phyloP scores from a whole-genome alignment of 1,140 invertebrate genomes.

The Akabosia matsudoensis region DNA sequence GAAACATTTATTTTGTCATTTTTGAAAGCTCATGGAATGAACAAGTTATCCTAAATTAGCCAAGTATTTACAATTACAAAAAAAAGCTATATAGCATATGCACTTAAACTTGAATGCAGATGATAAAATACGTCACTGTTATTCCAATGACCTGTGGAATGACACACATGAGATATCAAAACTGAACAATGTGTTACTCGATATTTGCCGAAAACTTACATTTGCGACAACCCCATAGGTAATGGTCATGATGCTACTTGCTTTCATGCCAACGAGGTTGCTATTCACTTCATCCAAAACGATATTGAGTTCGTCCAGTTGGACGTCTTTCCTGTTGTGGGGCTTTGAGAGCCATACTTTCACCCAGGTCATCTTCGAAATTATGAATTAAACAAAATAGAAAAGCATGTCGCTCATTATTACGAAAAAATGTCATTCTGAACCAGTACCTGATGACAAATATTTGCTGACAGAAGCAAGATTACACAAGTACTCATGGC shows the following conservation, averaged over 20 bases:
- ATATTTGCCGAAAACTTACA: neutral
- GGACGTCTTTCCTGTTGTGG: neutral
- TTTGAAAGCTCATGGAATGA: too few relatives aligned
- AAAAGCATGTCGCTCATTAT: too few relatives aligned
- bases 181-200: too few relatives aligned
- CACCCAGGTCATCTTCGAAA: neutral
- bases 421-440: too few relatives aligned
- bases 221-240: neutral
- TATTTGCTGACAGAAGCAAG: neutral
- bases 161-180: too few relatives aligned
- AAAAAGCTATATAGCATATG: too few relatives aligned
- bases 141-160: neutral
- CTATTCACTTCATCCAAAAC: neutral
- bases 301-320: neutral
- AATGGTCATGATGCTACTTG: neutral
- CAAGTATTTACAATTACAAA: too few relatives aligned
- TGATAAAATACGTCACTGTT: neutral
- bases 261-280: neutral
- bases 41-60: too few relatives aligned
- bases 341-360: neutral
- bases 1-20: too few relatives aligned
- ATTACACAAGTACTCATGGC: neutral
- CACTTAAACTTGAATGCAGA: neutral
- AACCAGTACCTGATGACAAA: neutral
- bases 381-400: too few relatives aligned